Percentiles rank a stretch among this genome's conserved stretches.
Conservation (phyloP, 2,888 invertebrate genomes). For the Drosophila algonquin region DNA sequence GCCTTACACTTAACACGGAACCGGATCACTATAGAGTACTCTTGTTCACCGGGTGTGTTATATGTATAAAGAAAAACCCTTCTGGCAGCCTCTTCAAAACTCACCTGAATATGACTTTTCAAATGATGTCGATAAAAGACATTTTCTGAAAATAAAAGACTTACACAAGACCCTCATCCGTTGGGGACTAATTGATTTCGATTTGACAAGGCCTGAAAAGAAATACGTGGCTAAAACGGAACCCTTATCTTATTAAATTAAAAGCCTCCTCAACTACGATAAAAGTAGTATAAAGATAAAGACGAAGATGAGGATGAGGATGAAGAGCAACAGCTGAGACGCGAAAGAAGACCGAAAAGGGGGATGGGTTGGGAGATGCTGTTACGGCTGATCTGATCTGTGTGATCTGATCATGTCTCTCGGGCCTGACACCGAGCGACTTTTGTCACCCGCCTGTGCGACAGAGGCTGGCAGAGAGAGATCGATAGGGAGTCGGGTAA, state of each 20-base stretch:
- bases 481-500: no score
- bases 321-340: slow-evolving; percentile 8
- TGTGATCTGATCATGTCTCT: slow-evolving; percentile 60
- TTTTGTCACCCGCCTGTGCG: slow-evolving; percentile 47
- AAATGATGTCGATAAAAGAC: slow-evolving; percentile 46
- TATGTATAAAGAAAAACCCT: no score
- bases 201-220: slow-evolving; percentile 58
- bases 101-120: slow-evolving; percentile 20
- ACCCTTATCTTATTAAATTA: slow-evolving; percentile 8
- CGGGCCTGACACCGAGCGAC: slow-evolving; percentile 59
- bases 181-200: slow-evolving; percentile 66
- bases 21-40: no score
- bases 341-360: background rate
- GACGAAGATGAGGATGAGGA: background rate
- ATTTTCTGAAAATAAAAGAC: slow-evolving; percentile 34
- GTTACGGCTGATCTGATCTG: slow-evolving; percentile 2
- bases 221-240: slow-evolving; percentile 51
- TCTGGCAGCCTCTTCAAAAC: no score
- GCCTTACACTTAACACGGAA: no score
- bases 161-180: slow-evolving; percentile 40
- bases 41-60: no score
- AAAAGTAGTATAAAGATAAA: background rate
- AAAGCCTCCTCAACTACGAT: slow-evolving; percentile 16
- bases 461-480: no score
- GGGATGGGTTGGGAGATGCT: background rate